Evolutionary conservation across 2,888 invertebrate genomes (phyloP), one percentile per base, ranked within the genome.

Genomic region (Chrysomela aeneicollis): DNA sequence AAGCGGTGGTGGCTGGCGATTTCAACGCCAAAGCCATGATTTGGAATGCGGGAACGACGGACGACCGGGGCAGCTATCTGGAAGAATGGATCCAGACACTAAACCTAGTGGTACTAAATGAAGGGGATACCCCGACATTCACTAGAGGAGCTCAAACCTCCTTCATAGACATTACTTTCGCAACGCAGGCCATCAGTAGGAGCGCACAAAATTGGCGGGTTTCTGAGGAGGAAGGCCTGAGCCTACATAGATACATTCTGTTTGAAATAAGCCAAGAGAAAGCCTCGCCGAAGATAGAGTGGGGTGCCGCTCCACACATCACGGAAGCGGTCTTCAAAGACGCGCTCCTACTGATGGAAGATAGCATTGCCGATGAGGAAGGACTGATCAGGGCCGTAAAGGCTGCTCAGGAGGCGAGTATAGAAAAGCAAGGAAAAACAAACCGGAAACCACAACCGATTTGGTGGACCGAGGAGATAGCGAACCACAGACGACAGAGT

Each of bases 231-330:
- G 59, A 59, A 18, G 6, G 15, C 3, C n/a, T 59, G n/a, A 59
- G 59, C 19, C 35, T 59, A 4, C 59, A 59, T 12, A n/a, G 59
- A 15, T 35, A 59, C 17, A 51, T 59, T n/a, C 9, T 22, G 8
- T 35, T 50, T 15, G 30, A 51, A 12, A 9, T 59, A 26, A 18
- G 32, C 26, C 3, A 26, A 26, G 6, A 26, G 6, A 6, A 26
- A 26, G 26, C 6, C 6, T 5, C 26, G 4, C 26, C 6, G 26
- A 6, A 3, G 6, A 26, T 3, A 26, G 26, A 6, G 26, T 6
- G 6, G 6, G 26, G 26, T 26, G n/a, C n/a, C n/a, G n/a, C n/a
- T n/a, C n/a, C n/a, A n/a, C n/a, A n/a, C 6, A 26, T 26, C 3
- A 26, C 3, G 26, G 6, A 26, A 26, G 6, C 3, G 4, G 26